These are phyloP conservation scores for Oithona nana DNA, from an alignment of 2,888 invertebrate genomes.

Conservation along the genomic window DNA sequence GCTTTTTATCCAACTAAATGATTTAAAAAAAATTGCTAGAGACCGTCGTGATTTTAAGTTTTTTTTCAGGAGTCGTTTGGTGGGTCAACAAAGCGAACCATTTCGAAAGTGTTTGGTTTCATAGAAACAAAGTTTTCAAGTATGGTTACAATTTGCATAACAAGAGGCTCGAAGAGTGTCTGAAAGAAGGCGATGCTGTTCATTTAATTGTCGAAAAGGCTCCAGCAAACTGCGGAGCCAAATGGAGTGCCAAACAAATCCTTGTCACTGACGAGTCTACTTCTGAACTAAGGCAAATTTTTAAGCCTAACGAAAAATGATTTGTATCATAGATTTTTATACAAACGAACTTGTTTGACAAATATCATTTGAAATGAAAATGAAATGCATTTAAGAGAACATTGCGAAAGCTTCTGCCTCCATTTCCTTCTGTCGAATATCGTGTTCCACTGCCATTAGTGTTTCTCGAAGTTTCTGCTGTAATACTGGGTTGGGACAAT, in stretches of 20 bases:
- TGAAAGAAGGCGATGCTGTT: slow-evolving; percentile 7
- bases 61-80: too few relatives aligned
- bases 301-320: not conserved
- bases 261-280: not conserved
- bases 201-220: not conserved
- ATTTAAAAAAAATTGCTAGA: too few relatives aligned
- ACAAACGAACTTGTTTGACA: too few relatives aligned
- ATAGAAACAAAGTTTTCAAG: not conserved
- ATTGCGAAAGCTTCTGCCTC: slow-evolving; percentile 18
- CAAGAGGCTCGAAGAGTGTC: not conserved
- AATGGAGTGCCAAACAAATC: not conserved
- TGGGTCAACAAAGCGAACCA: not conserved
- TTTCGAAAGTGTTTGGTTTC: slow-evolving; percentile 8
- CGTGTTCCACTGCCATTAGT: slow-evolving; percentile 49
- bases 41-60: too few relatives aligned
- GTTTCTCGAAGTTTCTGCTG: slow-evolving; percentile 63
- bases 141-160: not conserved
- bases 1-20: too few relatives aligned
- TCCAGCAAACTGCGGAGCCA: not conserved
- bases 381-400: not conserved
- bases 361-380: not conserved
- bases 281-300: not conserved
- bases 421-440: slow-evolving; percentile 37
- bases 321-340: too few relatives aligned
- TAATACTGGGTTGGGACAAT: slow-evolving; percentile 63